Conservation (phyloP, 2,797 vertebrate genomes). For the Myiotriccus ornatus region DNA sequence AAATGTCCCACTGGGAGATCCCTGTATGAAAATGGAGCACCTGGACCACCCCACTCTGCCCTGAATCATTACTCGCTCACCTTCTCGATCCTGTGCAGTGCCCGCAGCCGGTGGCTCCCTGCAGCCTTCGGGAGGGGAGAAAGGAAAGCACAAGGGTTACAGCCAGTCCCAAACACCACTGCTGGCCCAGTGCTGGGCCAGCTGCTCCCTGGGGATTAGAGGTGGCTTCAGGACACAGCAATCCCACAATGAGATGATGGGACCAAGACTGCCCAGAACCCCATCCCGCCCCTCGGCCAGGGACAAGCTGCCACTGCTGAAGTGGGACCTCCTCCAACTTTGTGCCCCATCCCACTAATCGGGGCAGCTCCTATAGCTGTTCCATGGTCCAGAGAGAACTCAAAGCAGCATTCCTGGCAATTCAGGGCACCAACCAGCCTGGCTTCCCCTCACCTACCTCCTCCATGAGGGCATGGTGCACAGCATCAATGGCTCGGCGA, state of each 20-base stretch:
- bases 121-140: constrained; percentile 74
- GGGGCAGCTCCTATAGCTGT: background rate
- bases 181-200: rapidly evolving
- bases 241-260: rapidly evolving
- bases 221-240: background rate
- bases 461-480: constrained; percentile 78
- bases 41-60: background rate
- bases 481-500: constrained; percentile 90
- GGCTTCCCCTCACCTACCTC: constrained; percentile 62
- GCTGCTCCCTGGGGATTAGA: background rate
- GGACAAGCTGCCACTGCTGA: rapidly evolving
- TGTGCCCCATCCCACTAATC: rapidly evolving
- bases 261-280: background rate
- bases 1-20: background rate
- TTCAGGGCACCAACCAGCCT: background rate
- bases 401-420: rapidly evolving
- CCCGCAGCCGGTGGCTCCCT: constrained; percentile 81
- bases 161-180: background rate
- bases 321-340: background rate
- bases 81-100: constrained; percentile 88
- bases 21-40: background rate
- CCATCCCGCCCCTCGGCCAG: rapidly evolving
- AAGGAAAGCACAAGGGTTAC: constrained; percentile 3
- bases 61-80: constrained; percentile 16
- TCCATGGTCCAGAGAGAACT: background rate